A percentile compares a stretch with the other conserved stretches of the same genome.
Evolutionary conservation across 2,797 vertebrate species (phyloP).

Genomic region (Myiotriccus ornatus): DNA sequence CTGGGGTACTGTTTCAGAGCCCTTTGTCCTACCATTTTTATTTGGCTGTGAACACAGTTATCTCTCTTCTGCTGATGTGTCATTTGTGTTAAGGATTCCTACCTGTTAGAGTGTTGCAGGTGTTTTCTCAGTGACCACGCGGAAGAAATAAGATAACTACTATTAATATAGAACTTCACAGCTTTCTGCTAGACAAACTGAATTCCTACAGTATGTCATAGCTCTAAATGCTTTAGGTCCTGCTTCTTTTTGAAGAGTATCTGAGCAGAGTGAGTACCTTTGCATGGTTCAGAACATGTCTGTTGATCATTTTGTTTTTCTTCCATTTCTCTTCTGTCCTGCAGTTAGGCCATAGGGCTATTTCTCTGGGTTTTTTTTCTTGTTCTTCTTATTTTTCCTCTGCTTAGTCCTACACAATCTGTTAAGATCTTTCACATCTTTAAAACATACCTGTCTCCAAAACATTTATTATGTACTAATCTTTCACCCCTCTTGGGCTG

Average conservation of each 20-base stretch:
- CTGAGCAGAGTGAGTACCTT: not conserved
- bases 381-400: not conserved
- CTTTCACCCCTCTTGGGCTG: not conserved
- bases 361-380: not conserved
- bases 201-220: not conserved
- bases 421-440: not conserved
- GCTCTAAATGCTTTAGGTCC: not conserved
- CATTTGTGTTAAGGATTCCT: not conserved
- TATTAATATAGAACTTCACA: not conserved
- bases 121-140: not conserved
- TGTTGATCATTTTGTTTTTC: not conserved
- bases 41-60: not conserved
- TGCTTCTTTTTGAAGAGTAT: not conserved
- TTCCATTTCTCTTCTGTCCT: not conserved
- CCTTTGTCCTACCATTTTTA: not conserved
- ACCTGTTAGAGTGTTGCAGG: not conserved
- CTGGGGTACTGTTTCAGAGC: not conserved
- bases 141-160: not conserved
- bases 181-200: not conserved
- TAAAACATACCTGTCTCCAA: not conserved
- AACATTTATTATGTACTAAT: not conserved
- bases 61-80: not conserved
- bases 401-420: not conserved
- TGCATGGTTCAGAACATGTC: not conserved
- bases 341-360: not conserved